Evolutionary conservation across 1,140 invertebrate species (phyloP).

Genomic region (Dreissena rostriformis): DNA sequence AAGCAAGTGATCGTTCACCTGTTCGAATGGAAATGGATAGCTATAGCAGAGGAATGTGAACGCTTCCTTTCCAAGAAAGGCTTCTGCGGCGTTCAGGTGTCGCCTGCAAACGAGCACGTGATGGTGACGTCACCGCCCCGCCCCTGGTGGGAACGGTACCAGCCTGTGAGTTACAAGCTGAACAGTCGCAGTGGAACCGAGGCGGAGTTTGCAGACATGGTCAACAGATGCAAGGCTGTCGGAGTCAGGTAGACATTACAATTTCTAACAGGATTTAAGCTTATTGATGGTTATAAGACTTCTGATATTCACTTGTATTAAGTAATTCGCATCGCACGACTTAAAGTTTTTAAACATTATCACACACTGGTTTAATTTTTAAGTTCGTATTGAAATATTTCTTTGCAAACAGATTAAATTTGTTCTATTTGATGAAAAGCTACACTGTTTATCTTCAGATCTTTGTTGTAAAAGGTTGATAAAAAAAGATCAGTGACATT

Average conservation of each 20-base stretch:
- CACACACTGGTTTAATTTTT: too few relatives aligned
- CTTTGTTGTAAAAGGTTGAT: neutral
- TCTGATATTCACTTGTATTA: neutral
- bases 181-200: slow-evolving; percentile 89
- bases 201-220: slow-evolving; percentile 88
- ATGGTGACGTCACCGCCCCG: slow-evolving; percentile 68
- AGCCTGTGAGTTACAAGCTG: slow-evolving; percentile 92
- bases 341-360: too few relatives aligned
- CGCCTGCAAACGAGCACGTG: slow-evolving; percentile 67
- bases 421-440: neutral
- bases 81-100: slow-evolving; percentile 72
- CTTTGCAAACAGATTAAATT: neutral
- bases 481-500: neutral
- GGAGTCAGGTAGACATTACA: slow-evolving; percentile 84
- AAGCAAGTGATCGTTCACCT: slow-evolving; percentile 73
- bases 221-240: slow-evolving; percentile 86
- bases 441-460: neutral
- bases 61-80: slow-evolving; percentile 88
- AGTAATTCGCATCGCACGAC: neutral
- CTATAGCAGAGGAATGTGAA: slow-evolving; percentile 91
- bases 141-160: slow-evolving; percentile 93
- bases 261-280: neutral
- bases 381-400: too few relatives aligned
- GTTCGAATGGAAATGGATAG: slow-evolving; percentile 77
- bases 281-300: neutral